Base-by-base conservation (phyloP, 2,888 invertebrate species). In the Hyppa rectilinea region DNA sequence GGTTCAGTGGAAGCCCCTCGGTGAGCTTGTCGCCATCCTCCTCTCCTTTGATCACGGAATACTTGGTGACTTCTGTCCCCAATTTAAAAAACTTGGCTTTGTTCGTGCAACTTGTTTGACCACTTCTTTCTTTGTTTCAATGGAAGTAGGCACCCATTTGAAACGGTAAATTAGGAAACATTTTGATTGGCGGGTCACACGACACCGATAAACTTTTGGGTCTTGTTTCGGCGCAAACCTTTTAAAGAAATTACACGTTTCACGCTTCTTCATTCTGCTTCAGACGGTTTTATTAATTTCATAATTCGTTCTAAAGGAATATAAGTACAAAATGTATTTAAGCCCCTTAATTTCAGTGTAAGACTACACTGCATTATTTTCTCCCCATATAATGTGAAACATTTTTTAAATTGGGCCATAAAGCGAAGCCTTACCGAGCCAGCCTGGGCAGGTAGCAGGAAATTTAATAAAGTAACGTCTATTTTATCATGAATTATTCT, bases 391-490 rank as follows among this genome's bases (percentile, higher is more conserved):
- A 93, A 93, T 90, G 90, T 91, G 88, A 90, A 92, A 91, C 91
- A 91, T 92, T 92, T 93, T 93, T 94, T 92, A 92, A 88, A 94
- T 92, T 93, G 92, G 89, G 89, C 90, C 88, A 93, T 95, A 94
- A 95, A 94, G 85, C 87, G 91, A 89, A 92, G 91, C 89, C 89
- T 90, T 87, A 86, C 88, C 87, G 88, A 89, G 91, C 90, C 87
- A 75, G 88, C 89, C 90, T 88, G 91, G 88, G 89, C 88, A 89
- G 86, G 89, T 85, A 87, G 90, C 85, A 88, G 88, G 86, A 91
- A 94, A 92, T 93, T 94, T 94, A 94, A 94, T 95, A 94, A 94
- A 91, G 94, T 90, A 89, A 92, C 90, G 87, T 90, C 89, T 92
- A 91, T 92, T 92, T 92, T 91, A 90, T 90, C 88, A 88, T 91